These are phyloP conservation scores for Aphaenogaster rudis DNA, from an alignment of 1,140 invertebrate species.

Conservation along the genomic window DNA sequence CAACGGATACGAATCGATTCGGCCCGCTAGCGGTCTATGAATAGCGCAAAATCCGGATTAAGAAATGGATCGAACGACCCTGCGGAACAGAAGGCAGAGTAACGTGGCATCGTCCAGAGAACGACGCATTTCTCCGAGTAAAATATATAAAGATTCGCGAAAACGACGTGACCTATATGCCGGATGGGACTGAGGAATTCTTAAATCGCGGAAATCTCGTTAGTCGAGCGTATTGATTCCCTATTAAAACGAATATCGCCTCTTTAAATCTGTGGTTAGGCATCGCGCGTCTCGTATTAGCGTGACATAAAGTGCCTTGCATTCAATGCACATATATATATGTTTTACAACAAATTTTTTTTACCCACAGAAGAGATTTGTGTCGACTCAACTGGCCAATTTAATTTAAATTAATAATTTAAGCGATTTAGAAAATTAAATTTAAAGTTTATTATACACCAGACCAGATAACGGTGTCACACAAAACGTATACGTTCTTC, in stretches of 20 bases:
- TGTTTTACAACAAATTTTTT: neutral
- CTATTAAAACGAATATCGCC: slow-evolving; percentile 38
- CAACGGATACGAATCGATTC: slow-evolving; percentile 52
- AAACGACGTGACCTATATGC: slow-evolving; percentile 40
- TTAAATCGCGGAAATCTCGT: slow-evolving; percentile 2
- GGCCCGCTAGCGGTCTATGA: neutral
- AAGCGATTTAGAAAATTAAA: no score
- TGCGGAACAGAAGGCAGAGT: neutral
- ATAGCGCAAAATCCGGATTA: slow-evolving; percentile 55
- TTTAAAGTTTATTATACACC: no score
- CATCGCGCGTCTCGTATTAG: neutral
- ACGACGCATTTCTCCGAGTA: slow-evolving; percentile 16
- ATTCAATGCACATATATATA: neutral
- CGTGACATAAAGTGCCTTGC: neutral
- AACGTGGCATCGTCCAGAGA: slow-evolving; percentile 1
- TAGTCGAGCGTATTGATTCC: slow-evolving; percentile 10
- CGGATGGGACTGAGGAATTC: neutral
- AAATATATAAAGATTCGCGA: slow-evolving; percentile 24
- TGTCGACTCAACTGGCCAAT: no score
- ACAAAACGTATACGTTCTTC: no score
- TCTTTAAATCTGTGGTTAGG: neutral
- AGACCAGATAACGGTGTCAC: no score
- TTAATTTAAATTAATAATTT: no score
- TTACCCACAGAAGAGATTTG: no score
- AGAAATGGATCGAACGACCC: slow-evolving; percentile 44